Evolutionary conservation across 2,797 vertebrate genomes (phyloP).

Genomic region (Caiman crocodilus): DNA sequence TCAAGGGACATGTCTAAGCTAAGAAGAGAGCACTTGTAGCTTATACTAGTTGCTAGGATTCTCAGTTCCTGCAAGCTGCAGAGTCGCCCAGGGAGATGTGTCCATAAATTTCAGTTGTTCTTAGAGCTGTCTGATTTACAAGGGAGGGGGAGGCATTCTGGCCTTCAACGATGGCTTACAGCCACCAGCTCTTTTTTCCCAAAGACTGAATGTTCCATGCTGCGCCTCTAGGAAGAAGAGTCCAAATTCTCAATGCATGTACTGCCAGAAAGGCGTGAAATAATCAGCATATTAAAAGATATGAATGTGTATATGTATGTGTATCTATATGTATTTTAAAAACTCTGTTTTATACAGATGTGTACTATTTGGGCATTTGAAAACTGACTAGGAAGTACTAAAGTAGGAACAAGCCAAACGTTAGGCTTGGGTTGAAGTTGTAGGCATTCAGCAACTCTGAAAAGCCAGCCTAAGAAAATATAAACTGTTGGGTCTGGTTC

Average conservation of each 20-base stretch:
- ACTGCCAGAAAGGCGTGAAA: not conserved
- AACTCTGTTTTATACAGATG: no score
- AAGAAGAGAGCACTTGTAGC: not conserved
- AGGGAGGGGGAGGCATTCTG: not conserved
- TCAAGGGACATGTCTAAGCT: rapidly evolving
- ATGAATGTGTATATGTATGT: no score
- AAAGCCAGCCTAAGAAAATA: not conserved
- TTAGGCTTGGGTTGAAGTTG: not conserved
- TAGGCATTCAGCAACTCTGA: not conserved
- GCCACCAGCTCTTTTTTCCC: not conserved
- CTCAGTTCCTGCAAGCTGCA: not conserved
- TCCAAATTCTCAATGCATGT: rapidly evolving
- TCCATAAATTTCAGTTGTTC: not conserved
- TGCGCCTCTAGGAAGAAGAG: not conserved
- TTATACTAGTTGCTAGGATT: not conserved
- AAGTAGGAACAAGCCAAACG: not conserved
- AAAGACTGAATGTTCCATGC: not conserved
- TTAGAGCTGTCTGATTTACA: not conserved
- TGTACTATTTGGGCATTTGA: not conserved
- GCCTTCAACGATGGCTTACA: not conserved
- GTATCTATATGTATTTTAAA: no score
- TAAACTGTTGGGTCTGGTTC: not conserved
- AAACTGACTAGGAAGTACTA: not conserved
- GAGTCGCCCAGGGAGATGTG: not conserved
- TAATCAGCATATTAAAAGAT: not conserved